Conservation (phyloP, 2,113 vertebrate species). For the Kobus ellipsiprymnus region DNA sequence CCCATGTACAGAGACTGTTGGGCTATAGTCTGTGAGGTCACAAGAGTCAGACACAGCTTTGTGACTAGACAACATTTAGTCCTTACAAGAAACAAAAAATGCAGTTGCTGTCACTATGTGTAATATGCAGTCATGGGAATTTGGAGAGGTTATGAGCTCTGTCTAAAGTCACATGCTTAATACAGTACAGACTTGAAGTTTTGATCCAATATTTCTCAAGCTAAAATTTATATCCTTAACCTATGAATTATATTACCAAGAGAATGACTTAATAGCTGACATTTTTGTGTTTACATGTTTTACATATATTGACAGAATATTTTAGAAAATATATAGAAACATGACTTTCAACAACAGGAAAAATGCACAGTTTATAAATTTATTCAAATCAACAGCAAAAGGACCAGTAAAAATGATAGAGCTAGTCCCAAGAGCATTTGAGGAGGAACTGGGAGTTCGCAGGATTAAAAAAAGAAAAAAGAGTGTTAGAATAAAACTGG, state of each 20-base stretch:
- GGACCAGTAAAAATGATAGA: neutral
- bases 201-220: neutral
- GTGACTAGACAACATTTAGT: neutral
- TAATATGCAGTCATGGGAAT: neutral
- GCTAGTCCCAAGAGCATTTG: neutral
- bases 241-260: neutral
- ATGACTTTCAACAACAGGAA: neutral
- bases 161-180: neutral
- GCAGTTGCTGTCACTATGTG: neutral
- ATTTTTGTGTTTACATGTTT: neutral
- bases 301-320: neutral
- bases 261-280: neutral
- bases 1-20: neutral
- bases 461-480: neutral
- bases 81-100: neutral
- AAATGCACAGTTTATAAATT: neutral
- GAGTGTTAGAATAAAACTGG: neutral
- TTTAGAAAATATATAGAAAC: neutral
- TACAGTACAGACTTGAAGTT: neutral
- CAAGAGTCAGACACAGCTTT: neutral
- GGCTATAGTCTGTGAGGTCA: neutral
- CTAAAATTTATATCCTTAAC: neutral
- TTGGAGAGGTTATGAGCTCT: neutral
- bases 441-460: neutral
- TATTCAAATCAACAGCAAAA: neutral